phyloP scores from a whole-genome alignment of 2,888 invertebrate genomes.

The Agonopterix arenella region DNA sequence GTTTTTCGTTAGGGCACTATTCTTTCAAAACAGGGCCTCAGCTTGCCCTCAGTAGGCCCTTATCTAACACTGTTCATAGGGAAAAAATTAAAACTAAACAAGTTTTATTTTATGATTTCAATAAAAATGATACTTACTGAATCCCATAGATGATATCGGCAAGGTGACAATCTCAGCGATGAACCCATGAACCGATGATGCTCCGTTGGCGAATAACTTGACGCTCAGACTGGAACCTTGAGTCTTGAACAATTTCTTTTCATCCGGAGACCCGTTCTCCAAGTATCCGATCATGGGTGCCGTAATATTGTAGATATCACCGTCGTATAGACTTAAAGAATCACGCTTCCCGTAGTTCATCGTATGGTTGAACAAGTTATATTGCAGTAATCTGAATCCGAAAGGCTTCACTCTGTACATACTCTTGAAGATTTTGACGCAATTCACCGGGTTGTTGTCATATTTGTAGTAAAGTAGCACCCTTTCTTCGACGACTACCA shows the following conservation, averaged over 20 bases:
- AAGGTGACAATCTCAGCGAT: conserved; percentile 97
- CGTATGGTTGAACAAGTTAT: conserved; percentile 93
- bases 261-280: conserved; percentile 82
- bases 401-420: conserved; percentile 90
- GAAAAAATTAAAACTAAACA: neutral
- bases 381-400: conserved; percentile 92
- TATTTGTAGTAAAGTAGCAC: conserved; percentile 97
- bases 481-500: conserved; percentile 91
- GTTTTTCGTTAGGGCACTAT: too few relatives aligned
- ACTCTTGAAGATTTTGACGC: conserved; percentile 97
- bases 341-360: conserved; percentile 89
- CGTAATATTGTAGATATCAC: conserved; percentile 92
- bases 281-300: conserved; percentile 83
- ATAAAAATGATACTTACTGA: conserved; percentile 79
- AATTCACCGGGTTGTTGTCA: conserved; percentile 96
- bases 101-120: neutral
- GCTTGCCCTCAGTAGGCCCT: too few relatives aligned
- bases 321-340: conserved; percentile 91
- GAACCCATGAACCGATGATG: conserved; percentile 95
- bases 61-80: too few relatives aligned
- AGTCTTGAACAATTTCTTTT: conserved; percentile 86
- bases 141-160: conserved; percentile 93
- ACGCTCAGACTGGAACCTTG: conserved; percentile 89
- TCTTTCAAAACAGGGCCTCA: too few relatives aligned
- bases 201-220: conserved; percentile 95